Evolutionary conservation across 2,888 invertebrate species (phyloP), one percentile per base, ranked within the genome.

Genomic region (Gnatocerus cornutus): DNA sequence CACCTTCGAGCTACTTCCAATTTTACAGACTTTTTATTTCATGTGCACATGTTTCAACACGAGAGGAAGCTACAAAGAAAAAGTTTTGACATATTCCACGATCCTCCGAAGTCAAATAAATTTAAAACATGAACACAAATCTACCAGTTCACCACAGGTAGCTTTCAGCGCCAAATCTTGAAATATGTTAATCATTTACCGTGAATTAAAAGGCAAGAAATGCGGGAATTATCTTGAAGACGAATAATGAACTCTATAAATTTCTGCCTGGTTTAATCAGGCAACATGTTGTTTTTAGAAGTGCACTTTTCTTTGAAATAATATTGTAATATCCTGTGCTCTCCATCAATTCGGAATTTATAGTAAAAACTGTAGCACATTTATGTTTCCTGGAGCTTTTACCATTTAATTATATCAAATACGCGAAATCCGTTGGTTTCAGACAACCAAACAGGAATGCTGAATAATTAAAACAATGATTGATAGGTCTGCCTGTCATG

Each of bases 261-360:
- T 55, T 65, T 65, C 13, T 48, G 45, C 27, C 46, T 33, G 39
- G 4, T 41, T 66, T 39, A 50, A 58, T 21, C 37, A 58, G 41
- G 12, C 29, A 55, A 41, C 48, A 27, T 9, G 52, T 21, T 50
- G 14, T 9, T 37, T n/a, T 56, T 30, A 43, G 58, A 46, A 33
- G 37, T n/a, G 52, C 65, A 45, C 6, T 7, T 59, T 39, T 21
- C 46, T 56, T 65, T 65, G 56, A 65, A 66, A 66, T 66, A 59
- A 66, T 59, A 66, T 39, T 9, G 4, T 46, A 48, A 66, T 66
- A 58, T 48, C 50, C 58, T 46, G 21, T 21, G 21, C 21, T 21
- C 21, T 21, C 21, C 48, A n/a, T 33, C n/a, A 33, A 33, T 33
- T n/a, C 7, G 1, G n/a, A 9, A 9, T 33, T 33, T 6, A 9